Evolutionary conservation across 2,113 vertebrate genomes (phyloP).

Genomic region (Chascanopsetta lugubris): DNA sequence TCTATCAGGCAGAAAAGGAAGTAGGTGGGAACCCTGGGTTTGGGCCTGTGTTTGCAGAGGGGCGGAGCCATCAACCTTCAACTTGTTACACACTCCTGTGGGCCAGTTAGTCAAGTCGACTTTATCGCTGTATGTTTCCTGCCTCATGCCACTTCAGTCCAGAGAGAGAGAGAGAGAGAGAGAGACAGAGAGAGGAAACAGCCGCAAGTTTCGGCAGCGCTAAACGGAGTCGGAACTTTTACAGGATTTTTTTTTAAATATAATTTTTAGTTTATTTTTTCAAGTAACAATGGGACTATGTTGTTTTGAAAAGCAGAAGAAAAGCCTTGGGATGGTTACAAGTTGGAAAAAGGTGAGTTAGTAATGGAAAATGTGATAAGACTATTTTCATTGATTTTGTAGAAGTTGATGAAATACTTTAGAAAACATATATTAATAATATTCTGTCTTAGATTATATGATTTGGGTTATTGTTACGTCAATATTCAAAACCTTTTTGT

Average conservation of each 20-base stretch:
- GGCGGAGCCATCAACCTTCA: conserved; percentile 60
- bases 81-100: conserved; percentile 42
- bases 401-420: no score
- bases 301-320: conserved; percentile 74
- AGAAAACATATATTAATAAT: no score
- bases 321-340: conserved; percentile 61
- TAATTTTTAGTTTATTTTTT: neutral
- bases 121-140: conserved; percentile 75
- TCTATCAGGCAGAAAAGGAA: conserved; percentile 58
- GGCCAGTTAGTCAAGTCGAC: conserved; percentile 62
- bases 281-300: conserved; percentile 81
- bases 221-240: conserved; percentile 14
- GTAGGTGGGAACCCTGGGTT: conserved; percentile 57
- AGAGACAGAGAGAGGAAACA: conserved; percentile 53
- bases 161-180: conserved; percentile 55
- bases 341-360: conserved; percentile 78
- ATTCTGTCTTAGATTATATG: no score
- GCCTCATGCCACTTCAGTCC: conserved; percentile 63
- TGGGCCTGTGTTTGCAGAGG: conserved; percentile 49
- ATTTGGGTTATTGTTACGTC: no score
- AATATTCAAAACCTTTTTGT: no score
- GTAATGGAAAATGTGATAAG: no score
- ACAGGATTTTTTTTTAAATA: conserved; percentile 46
- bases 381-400: neutral
- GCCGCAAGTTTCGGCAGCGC: conserved; percentile 17